These are phyloP conservation scores for Microchirus variegatus DNA, from an alignment of 2,797 vertebrate genomes.

Conservation along the genomic window DNA sequence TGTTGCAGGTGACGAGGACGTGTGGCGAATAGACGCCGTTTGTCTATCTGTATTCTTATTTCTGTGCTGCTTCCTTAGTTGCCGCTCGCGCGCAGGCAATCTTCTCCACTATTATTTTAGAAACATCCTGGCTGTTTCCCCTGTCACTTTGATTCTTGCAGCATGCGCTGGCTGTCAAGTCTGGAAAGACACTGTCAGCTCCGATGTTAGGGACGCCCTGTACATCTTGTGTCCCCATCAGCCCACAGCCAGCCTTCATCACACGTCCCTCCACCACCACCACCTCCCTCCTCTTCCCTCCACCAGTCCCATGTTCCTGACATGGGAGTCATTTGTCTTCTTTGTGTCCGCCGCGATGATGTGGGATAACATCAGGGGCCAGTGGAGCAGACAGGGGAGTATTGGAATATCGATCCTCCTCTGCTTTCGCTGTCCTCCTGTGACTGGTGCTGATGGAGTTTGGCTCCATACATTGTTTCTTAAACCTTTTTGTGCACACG, in stretches of 20 bases:
- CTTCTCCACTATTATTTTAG: slow-evolving; percentile 42
- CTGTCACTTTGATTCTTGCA: slow-evolving; percentile 47
- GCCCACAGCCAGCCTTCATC: slow-evolving; percentile 28
- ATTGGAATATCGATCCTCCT: slow-evolving; percentile 76
- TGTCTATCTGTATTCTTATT: slow-evolving; percentile 54
- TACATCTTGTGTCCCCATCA: slow-evolving; percentile 53
- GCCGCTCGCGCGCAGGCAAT: slow-evolving; percentile 32
- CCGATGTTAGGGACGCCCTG: slow-evolving; percentile 38
- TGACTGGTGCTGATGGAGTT: slow-evolving; percentile 32
- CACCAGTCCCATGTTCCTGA: slow-evolving; percentile 51
- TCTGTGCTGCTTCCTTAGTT: slow-evolving; percentile 42
- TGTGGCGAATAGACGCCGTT: slow-evolving; percentile 27
- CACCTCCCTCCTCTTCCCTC: neutral
- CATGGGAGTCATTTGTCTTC: slow-evolving; percentile 76
- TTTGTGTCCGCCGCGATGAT: slow-evolving; percentile 68
- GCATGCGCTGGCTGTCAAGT: slow-evolving; percentile 2
- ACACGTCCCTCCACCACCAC: slow-evolving; percentile 1
- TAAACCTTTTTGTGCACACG: slow-evolving; percentile 24
- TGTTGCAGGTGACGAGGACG: slow-evolving; percentile 41
- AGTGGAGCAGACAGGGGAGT: slow-evolving; percentile 75
- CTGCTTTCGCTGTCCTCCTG: slow-evolving; percentile 48
- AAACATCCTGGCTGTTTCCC: slow-evolving; percentile 25
- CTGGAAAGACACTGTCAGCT: slow-evolving; percentile 49
- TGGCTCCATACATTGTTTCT: slow-evolving; percentile 59
- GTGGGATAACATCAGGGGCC: slow-evolving; percentile 72